Base-by-base conservation (phyloP, 2,888 invertebrate species). In the Ormia ochracea region DNA sequence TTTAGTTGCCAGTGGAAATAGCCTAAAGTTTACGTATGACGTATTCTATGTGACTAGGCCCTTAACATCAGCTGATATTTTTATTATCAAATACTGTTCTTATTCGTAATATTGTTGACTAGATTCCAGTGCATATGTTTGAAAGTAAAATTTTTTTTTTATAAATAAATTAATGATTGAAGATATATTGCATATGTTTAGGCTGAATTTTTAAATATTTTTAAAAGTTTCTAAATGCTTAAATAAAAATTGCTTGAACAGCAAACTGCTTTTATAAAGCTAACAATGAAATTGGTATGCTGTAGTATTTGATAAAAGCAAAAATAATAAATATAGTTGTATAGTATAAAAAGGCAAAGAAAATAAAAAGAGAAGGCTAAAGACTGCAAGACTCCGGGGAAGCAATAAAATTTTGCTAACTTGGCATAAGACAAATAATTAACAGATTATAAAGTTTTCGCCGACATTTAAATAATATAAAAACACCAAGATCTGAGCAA, bases 341-440 rank as follows among this genome's bases (percentile, higher is more conserved):
- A n/a, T n/a, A n/a, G n/a, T n/a, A n/a, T 43, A 65, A 52, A 36
- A 58, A 59, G 21, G 10, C n/a, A 14, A 10, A 66, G 5, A 6
- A 26, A 36, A 50, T 41, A 14, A 61, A 59, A 43, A 69, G 50
- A 68, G 38, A 43, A 59, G 17, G 59, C 43, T 48, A 43, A 63
- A 70, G 59, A 61, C 72, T 72, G 66, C 63, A 76, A 76, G 76
- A 80, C 80, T 73, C 48, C 66, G 50, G 76, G 68, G 81, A 82
- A 82, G 82, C 82, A 83, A 82, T 84, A 83, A 83, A 83, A 82
- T 82, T 82, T 74, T 78, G 82, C 83, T 78, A 81, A 83, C 82
- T 83, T 83, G 81, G 83, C 83, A 85, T 83, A 84, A 85, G 85
- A 85, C 84, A 86, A 85, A 86, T 86, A 86, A 86, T 86, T 86